Evolutionary conservation across 2,888 invertebrate genomes (phyloP).

Genomic region (Bellardia pandia): DNA sequence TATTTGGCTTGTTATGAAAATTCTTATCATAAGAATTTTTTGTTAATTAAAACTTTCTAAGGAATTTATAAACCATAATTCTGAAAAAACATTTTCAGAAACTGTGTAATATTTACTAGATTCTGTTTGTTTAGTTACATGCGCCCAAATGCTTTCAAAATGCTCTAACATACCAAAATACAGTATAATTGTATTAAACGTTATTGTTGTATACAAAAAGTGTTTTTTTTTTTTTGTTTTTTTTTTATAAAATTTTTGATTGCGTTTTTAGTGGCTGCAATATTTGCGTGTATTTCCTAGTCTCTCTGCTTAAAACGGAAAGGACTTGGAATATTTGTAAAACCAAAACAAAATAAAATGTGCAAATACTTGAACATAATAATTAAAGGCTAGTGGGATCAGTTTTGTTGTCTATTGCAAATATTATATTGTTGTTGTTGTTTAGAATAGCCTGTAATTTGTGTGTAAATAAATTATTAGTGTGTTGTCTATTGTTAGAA

Average conservation of each 20-base stretch:
- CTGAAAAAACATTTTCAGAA: too few relatives aligned
- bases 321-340: not conserved
- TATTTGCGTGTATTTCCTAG: slow-evolving; percentile 31
- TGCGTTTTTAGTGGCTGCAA: slow-evolving; percentile 7
- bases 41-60: too few relatives aligned
- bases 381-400: slow-evolving; percentile 27
- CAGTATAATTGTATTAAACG: too few relatives aligned
- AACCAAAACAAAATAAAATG: slow-evolving; percentile 6
- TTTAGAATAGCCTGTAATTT: not conserved
- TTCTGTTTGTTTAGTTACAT: too few relatives aligned
- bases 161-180: too few relatives aligned
- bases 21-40: too few relatives aligned
- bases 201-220: too few relatives aligned
- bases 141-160: too few relatives aligned
- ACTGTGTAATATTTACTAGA: too few relatives aligned
- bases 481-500: not conserved
- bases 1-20: too few relatives aligned
- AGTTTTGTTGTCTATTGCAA: slow-evolving; percentile 12
- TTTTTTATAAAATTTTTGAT: slow-evolving; percentile 6
- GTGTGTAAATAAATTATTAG: not conserved
- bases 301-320: slow-evolving; percentile 36
- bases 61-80: too few relatives aligned
- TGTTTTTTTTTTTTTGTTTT: not conserved
- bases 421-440: not conserved
- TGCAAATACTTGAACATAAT: slow-evolving; percentile 21